phyloP scores from a whole-genome alignment of 2,113 vertebrate species.

The Chaenocephalus aceratus region DNA sequence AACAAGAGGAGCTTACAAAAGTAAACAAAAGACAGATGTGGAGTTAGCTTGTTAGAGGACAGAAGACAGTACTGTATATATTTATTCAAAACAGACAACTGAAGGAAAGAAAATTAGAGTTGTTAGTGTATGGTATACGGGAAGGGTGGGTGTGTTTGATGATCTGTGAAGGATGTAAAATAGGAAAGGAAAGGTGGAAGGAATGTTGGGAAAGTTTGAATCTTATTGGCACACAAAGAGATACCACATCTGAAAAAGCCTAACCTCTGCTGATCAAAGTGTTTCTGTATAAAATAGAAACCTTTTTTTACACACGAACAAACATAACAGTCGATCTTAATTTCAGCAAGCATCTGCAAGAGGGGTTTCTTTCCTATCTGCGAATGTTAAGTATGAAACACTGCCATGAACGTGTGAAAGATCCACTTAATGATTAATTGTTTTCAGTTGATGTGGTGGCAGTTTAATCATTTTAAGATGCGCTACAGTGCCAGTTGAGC shows the following conservation, averaged over 20 bases:
- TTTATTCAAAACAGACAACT: slow-evolving; percentile 69
- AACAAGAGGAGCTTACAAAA: slow-evolving; percentile 52
- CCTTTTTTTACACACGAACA: slow-evolving; percentile 33
- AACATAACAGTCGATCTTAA: slow-evolving; percentile 49
- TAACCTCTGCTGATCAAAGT: slow-evolving; percentile 49
- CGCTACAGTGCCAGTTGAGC: slow-evolving; percentile 59
- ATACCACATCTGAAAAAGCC: slow-evolving; percentile 59
- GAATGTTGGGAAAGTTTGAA: slow-evolving; percentile 76
- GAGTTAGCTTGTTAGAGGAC: slow-evolving; percentile 59
- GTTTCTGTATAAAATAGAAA: slow-evolving; percentile 52
- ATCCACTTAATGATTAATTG: slow-evolving; percentile 63
- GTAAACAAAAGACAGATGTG: slow-evolving; percentile 66
- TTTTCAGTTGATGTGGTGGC: slow-evolving; percentile 64
- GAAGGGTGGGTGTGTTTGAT: slow-evolving; percentile 16
- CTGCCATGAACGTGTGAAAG: slow-evolving; percentile 47
- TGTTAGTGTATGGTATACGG: slow-evolving; percentile 15
- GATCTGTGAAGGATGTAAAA: slow-evolving; percentile 36
- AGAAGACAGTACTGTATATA: slow-evolving; percentile 57
- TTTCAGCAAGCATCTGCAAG: slow-evolving; percentile 31
- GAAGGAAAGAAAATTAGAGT: slow-evolving; percentile 51
- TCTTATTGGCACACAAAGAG: slow-evolving; percentile 71
- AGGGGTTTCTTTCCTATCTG: slow-evolving; percentile 26
- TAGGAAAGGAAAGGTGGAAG: slow-evolving; percentile 54
- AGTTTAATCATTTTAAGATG: slow-evolving; percentile 72
- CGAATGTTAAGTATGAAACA: slow-evolving; percentile 46